These are phyloP conservation scores for Lasioglossum lativentre DNA, from an alignment of 2,888 invertebrate genomes.

Conservation along the genomic window DNA sequence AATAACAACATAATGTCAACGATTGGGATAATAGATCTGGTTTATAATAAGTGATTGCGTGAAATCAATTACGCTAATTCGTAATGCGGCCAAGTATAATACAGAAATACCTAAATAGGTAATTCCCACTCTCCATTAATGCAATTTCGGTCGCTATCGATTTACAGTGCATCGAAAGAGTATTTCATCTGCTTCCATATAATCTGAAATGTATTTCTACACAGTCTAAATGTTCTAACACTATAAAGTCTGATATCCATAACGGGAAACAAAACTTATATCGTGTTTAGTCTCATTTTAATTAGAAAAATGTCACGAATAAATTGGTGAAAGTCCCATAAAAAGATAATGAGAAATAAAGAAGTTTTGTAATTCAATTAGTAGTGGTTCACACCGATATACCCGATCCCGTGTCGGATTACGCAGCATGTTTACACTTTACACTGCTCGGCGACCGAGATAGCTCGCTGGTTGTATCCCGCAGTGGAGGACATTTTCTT, in stretches of 20 bases:
- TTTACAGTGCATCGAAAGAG: background rate
- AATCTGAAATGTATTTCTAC: background rate
- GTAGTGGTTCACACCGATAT: no score
- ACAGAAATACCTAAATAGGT: background rate
- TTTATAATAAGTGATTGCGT: background rate
- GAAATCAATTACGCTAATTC: conserved; percentile 6
- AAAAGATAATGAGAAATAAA: no score
- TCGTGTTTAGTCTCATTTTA: no score
- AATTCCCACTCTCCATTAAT: background rate
- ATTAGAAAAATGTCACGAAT: no score
- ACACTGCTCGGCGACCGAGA: no score
- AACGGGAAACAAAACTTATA: background rate
- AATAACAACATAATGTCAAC: background rate
- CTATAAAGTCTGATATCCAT: background rate
- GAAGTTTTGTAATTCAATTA: no score
- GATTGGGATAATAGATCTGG: background rate
- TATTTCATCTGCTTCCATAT: background rate
- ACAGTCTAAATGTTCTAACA: background rate
- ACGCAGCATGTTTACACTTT: no score
- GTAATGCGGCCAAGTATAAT: background rate
- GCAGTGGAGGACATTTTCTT: no score
- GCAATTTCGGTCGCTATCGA: background rate
- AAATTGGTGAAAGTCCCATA: no score
- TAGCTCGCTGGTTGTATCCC: no score
- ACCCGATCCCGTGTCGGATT: no score